Percentiles rank a stretch among this genome's conserved stretches.
phyloP scores from a whole-genome alignment of 2,797 vertebrate species.

The Pterois miles region DNA sequence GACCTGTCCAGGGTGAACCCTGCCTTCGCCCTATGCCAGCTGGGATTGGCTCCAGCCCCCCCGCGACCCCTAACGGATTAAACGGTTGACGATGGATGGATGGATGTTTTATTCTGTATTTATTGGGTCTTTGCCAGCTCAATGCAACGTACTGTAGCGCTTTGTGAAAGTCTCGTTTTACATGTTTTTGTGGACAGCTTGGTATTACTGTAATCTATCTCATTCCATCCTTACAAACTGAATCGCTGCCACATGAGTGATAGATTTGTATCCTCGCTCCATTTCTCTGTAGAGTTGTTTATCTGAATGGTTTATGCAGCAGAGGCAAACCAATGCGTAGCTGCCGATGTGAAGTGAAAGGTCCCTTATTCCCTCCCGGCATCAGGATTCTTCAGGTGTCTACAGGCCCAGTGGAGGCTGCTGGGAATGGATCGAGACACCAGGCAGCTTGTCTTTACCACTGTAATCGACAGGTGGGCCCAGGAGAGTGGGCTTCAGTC shows the following conservation, averaged over 20 bases:
- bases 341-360: constrained; percentile 56
- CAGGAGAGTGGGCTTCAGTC: constrained; percentile 66
- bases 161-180: constrained; percentile 53
- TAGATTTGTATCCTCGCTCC: constrained; percentile 54
- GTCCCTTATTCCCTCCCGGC: constrained; percentile 70
- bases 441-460: constrained; percentile 75
- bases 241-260: constrained; percentile 32
- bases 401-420: constrained; percentile 55
- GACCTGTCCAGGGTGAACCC: too few species aligned
- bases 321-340: constrained; percentile 49
- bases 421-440: constrained; percentile 69
- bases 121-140: constrained; percentile 24
- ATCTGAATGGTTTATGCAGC: constrained; percentile 70
- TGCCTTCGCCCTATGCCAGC: too few species aligned
- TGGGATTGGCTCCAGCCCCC: too few species aligned
- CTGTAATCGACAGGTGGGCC: constrained; percentile 78
- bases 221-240: constrained; percentile 39
- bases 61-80: too few species aligned
- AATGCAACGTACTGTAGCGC: constrained; percentile 29
- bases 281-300: constrained; percentile 67
- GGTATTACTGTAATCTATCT: constrained; percentile 56
- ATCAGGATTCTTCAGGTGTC: constrained; percentile 77
- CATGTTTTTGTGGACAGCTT: constrained; percentile 46
- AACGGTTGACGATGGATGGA: too few species aligned
- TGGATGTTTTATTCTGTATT: constrained; percentile 26